Percentiles rank a stretch among this genome's conserved stretches.
Conservation (phyloP, 2,113 vertebrate genomes). For the Lasiurus borealis region DNA sequence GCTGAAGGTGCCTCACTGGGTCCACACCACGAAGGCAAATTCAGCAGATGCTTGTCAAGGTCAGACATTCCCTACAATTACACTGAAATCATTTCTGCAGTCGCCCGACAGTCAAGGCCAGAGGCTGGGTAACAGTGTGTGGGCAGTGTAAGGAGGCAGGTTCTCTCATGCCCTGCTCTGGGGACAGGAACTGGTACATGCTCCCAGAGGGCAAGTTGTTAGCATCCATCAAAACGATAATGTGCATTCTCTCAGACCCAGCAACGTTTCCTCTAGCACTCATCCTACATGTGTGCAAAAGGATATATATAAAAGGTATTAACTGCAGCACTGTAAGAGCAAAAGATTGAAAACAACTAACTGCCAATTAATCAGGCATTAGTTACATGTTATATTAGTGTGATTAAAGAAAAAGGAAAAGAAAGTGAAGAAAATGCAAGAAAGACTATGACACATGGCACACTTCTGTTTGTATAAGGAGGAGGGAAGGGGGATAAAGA, state of each 20-base stretch:
- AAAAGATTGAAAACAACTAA: neutral
- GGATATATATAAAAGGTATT: neutral
- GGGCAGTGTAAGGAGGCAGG: neutral
- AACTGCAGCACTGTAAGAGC: neutral
- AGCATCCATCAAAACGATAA: neutral
- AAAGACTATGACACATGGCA: fast-evolving
- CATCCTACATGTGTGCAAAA: neutral
- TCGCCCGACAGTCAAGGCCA: neutral
- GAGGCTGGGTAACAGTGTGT: neutral
- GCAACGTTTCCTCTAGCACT: neutral
- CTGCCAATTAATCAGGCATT: neutral
- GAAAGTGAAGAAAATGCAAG: neutral
- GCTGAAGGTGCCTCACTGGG: neutral
- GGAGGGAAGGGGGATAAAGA: neutral
- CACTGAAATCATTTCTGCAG: neutral
- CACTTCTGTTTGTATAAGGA: neutral
- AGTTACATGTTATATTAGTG: neutral
- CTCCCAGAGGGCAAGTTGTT: neutral
- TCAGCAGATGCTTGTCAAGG: neutral
- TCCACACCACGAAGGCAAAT: neutral
- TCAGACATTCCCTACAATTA: neutral
- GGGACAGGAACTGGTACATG: neutral
- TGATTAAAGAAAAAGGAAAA: neutral
- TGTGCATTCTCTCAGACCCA: neutral
- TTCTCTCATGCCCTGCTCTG: neutral